Evolutionary conservation across 2,797 vertebrate species (phyloP).

Genomic region (Tinamus major): DNA sequence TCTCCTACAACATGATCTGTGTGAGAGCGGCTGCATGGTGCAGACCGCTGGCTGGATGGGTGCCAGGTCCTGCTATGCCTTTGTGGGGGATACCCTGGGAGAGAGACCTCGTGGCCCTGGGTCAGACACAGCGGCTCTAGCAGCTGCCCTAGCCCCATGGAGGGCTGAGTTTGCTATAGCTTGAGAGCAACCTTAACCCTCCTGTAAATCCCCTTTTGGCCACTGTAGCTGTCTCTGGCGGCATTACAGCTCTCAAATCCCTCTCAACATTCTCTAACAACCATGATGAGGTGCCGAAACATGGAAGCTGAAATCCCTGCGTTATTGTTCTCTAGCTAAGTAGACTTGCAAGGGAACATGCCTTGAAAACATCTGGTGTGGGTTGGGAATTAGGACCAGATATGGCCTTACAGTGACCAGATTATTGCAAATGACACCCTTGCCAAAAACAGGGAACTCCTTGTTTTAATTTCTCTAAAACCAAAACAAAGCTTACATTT

Average conservation of each 20-base stretch:
- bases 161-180: not conserved
- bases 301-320: slow-evolving; percentile 33
- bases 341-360: not conserved
- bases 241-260: slow-evolving; percentile 20
- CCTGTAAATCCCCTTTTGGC: not conserved
- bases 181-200: not conserved
- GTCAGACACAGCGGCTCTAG: not conserved
- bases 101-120: not conserved
- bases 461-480: slow-evolving; percentile 23
- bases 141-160: not conserved
- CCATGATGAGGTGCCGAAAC: slow-evolving; percentile 8
- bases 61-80: not conserved
- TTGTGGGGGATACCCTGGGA: not conserved
- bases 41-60: not conserved
- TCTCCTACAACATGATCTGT: not conserved
- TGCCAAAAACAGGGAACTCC: slow-evolving; percentile 39
- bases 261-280: not conserved
- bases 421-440: slow-evolving; percentile 36
- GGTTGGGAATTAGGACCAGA: slow-evolving; percentile 70
- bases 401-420: slow-evolving; percentile 34
- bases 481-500: not conserved
- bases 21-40: not conserved
- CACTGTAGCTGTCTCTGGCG: not conserved
- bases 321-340: not conserved
- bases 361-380: slow-evolving; percentile 70